Evolutionary conservation across 1,140 invertebrate species (phyloP).

Genomic region (Nomia melanderi): DNA sequence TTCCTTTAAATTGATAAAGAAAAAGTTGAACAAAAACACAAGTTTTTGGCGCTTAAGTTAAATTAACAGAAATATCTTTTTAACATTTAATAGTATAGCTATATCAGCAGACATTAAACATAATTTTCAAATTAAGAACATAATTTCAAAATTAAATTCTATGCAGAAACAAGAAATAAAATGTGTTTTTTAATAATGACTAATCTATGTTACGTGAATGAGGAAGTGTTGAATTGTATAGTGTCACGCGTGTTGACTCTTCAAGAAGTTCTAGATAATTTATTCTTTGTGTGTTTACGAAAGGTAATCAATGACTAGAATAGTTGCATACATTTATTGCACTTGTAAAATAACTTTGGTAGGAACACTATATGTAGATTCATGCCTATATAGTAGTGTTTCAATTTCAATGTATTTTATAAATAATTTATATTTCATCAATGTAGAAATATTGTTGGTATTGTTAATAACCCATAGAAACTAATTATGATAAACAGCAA

Average conservation of each 20-base stretch:
- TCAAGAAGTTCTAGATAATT: constrained; percentile 37
- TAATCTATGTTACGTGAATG: constrained; percentile 36
- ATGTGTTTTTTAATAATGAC: constrained; percentile 1
- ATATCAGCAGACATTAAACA: constrained; percentile 74
- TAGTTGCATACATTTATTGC: constrained; percentile 43
- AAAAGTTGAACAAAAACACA: constrained; percentile 61
- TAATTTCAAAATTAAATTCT: constrained; percentile 73
- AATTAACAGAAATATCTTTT: constrained; percentile 19
- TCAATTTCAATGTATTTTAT: constrained; percentile 37
- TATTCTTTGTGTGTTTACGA: constrained; percentile 42
- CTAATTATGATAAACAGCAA: constrained; percentile 51
- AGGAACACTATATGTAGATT: constrained; percentile 49
- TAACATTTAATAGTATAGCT: constrained; percentile 34
- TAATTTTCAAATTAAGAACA: constrained; percentile 75
- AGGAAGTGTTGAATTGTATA: constrained; percentile 34
- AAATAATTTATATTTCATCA: constrained; percentile 13
- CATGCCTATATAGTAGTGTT: constrained; percentile 25
- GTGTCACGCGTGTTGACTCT: constrained; percentile 30
- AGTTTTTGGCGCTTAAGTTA: constrained; percentile 40
- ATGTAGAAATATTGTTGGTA: constrained; percentile 25
- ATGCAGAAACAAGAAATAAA: constrained; percentile 29
- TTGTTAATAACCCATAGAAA: constrained; percentile 35
- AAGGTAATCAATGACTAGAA: constrained; percentile 50
- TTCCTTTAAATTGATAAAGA: constrained; percentile 49
- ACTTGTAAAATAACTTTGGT: constrained; percentile 54